A percentile compares a stretch with the other conserved stretches of the same genome.
phyloP scores from a whole-genome alignment of 2,888 invertebrate genomes.

The Ecliptopera silaceata region DNA sequence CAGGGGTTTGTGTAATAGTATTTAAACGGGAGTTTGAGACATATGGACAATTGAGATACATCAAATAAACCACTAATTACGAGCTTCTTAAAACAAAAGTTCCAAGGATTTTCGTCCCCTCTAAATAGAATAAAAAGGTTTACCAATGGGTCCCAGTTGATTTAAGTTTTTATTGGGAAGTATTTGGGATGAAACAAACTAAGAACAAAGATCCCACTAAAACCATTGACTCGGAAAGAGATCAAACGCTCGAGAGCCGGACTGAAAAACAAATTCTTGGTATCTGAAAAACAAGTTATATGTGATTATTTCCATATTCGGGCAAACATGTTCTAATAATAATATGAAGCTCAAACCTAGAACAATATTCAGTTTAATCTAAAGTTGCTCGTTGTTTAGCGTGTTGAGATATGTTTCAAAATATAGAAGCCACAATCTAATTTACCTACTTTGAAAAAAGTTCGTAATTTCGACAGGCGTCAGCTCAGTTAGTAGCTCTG shows the following conservation, averaged over 20 bases:
- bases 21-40: too few species aligned
- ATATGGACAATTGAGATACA: conserved; percentile 23
- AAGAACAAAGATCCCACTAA: conserved; percentile 34
- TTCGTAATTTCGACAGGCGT: too few species aligned
- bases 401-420: too few species aligned
- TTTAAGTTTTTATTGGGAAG: conserved; percentile 13
- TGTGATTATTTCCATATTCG: conserved; percentile 25
- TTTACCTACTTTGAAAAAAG: too few species aligned
- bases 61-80: neutral
- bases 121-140: conserved; percentile 4
- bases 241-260: conserved; percentile 29
- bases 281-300: conserved; percentile 31
- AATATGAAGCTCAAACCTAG: neutral
- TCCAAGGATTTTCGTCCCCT: neutral
- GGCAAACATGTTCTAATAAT: conserved; percentile 9
- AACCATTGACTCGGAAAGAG: conserved; percentile 30
- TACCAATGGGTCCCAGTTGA: conserved; percentile 15
- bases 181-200: conserved; percentile 31
- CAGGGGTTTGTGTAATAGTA: neutral
- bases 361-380: neutral
- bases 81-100: neutral
- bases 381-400: too few species aligned
- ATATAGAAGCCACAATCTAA: too few species aligned
- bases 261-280: conserved; percentile 30
- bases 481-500: too few species aligned